A percentile compares a stretch with the other conserved stretches of the same genome.
phyloP scores from a whole-genome alignment of 2,113 vertebrate species.

The Amphiprion percula region DNA sequence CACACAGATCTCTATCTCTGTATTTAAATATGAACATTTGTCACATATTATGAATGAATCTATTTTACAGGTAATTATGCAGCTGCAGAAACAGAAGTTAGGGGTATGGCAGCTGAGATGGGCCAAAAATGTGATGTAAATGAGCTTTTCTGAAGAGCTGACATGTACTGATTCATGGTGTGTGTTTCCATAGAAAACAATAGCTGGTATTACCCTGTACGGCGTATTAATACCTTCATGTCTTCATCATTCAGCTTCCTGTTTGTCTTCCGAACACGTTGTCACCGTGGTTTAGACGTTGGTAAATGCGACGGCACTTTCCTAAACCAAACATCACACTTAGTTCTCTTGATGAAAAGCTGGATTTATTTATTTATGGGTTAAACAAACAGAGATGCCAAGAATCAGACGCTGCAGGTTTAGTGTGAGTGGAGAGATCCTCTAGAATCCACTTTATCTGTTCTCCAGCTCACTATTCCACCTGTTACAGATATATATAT shows the following conservation, averaged over 20 bases:
- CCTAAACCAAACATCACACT: slow-evolving; percentile 39
- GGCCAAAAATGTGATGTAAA: neutral
- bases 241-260: no score
- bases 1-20: no score
- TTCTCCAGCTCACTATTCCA: neutral
- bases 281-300: slow-evolving; percentile 28
- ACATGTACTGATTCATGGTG: neutral
- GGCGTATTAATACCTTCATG: no score
- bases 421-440: neutral
- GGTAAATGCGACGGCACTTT: slow-evolving; percentile 6
- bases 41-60: no score
- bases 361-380: slow-evolving; percentile 42
- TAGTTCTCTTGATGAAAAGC: slow-evolving; percentile 33
- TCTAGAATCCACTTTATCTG: neutral
- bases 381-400: slow-evolving; percentile 44
- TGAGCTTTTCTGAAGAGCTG: neutral
- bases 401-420: slow-evolving; percentile 22
- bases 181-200: slow-evolving; percentile 18
- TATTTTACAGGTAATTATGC: no score
- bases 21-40: no score
- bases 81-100: no score
- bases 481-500: no score
- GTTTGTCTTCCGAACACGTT: slow-evolving; percentile 4
- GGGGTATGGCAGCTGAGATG: no score
- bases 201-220: neutral